Evolutionary conservation across 2,113 vertebrate species (phyloP), one percentile per base, ranked within the genome.

Genomic region (Apus apus): DNA sequence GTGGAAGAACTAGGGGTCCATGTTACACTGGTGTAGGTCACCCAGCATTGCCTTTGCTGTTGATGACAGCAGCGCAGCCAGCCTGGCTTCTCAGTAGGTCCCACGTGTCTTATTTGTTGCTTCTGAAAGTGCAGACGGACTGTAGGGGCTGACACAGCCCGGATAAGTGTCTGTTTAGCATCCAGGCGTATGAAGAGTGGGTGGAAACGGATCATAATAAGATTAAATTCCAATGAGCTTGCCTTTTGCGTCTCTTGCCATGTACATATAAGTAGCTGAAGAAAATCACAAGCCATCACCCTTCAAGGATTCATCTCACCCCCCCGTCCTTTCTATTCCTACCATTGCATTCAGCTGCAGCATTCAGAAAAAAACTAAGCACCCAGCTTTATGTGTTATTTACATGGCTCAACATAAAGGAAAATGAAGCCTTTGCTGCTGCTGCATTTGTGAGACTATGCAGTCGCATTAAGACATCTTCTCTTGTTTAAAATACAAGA

Each of bases 11-110:
- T 2, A 54, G 5, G 58, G 34, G 43, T 45, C n/a, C 7, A 3
- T 0, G 2, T 45, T 12, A 18, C 1, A 3, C 17, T 0, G 1
- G 4, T 18, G 3, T 1, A 1, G n/a, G 30, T 72, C 11, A 20
- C 51, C 36, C 38, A 32, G 43, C 1, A 0, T 3, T 30, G 15
- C 16, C 29, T 4, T 32, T 0, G 0, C 32, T 27, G 51, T 43
- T 4, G 1, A 0, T 53, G 36, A 26, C 5, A 23, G 15, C 34
- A 15, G 66, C 21, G 0, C 3, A 2, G 54, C 54, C 27, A 8
- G 18, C 1, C 30, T 13, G 65, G 38, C 58, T 67, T 62, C 29
- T 46, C 0, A 0, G 18, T 4, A 43, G 13, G 32, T 30, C 18
- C 11, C 0, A 13, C 23, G 1, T 20, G 6, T 87, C 11, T 40